Conservation (phyloP, 2,888 invertebrate species). For the Herminia tarsipennalis region DNA sequence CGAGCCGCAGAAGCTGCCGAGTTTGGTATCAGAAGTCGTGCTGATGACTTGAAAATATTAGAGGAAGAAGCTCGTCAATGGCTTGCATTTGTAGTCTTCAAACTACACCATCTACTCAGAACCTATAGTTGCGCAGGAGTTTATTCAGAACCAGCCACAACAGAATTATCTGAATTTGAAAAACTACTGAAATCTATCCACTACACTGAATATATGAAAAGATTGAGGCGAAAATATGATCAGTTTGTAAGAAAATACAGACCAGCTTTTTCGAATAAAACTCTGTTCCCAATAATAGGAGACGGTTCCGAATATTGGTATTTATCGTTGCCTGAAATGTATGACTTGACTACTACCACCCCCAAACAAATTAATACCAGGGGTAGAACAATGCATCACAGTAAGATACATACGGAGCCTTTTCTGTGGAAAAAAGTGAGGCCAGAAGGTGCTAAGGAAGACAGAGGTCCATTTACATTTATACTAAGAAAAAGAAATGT, state of each 20-base stretch:
- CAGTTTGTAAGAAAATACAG: constrained; percentile 77
- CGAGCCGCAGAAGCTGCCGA: constrained; percentile 74
- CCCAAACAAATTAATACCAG: constrained; percentile 46
- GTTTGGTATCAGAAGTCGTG: constrained; percentile 71
- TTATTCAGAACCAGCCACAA: constrained; percentile 65
- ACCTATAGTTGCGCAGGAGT: constrained; percentile 71
- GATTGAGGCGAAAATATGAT: constrained; percentile 72
- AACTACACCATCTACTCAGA: constrained; percentile 75
- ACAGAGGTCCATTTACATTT: too few species aligned
- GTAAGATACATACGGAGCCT: constrained; percentile 67
- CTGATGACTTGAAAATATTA: constrained; percentile 70
- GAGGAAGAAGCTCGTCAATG: constrained; percentile 78
- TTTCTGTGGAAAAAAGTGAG: constrained; percentile 72
- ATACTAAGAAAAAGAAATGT: too few species aligned
- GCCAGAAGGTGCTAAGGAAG: too few species aligned
- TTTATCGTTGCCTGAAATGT: constrained; percentile 80
- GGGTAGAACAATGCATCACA: constrained; percentile 63
- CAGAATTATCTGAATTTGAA: constrained; percentile 74
- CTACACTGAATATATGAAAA: constrained; percentile 76
- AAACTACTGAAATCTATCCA: constrained; percentile 74
- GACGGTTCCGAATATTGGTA: constrained; percentile 81
- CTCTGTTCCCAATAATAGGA: constrained; percentile 77
- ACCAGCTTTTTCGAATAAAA: constrained; percentile 74
- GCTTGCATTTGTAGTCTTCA: constrained; percentile 78
- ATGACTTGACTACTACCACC: constrained; percentile 65